Percentiles rank a stretch among this genome's conserved stretches.
These are phyloP conservation scores for Amphipyra tragopoginis DNA, from an alignment of 2,888 invertebrate genomes.

Conservation along the genomic window DNA sequence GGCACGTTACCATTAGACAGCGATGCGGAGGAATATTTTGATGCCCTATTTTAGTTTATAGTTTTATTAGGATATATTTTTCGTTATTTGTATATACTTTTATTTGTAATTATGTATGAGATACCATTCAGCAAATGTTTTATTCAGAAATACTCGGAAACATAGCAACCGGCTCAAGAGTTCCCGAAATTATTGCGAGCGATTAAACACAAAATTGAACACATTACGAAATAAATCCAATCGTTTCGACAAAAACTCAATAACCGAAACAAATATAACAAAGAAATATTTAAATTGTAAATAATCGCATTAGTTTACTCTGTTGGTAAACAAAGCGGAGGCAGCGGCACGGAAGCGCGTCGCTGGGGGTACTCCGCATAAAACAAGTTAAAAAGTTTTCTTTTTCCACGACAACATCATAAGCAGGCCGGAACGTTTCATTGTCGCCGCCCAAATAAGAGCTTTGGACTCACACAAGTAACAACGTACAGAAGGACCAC, in stretches of 20 bases:
- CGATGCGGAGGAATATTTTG: too few relatives aligned
- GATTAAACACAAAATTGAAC: not conserved
- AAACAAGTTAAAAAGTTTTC: slow-evolving; percentile 52
- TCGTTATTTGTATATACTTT: too few relatives aligned
- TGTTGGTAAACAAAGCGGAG: slow-evolving; percentile 30
- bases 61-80: too few relatives aligned
- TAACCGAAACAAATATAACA: slow-evolving; percentile 2
- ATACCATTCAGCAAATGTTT: not conserved
- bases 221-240: not conserved
- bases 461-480: not conserved
- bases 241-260: not conserved
- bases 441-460: slow-evolving; percentile 53
- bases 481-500: slow-evolving; percentile 6
- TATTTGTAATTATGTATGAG: too few relatives aligned
- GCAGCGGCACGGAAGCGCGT: not conserved
- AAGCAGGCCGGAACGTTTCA: slow-evolving; percentile 46
- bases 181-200: not conserved
- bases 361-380: slow-evolving; percentile 6
- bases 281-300: slow-evolving; percentile 31
- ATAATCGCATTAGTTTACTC: slow-evolving; percentile 34
- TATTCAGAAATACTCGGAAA: not conserved
- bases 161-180: not conserved
- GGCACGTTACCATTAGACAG: too few relatives aligned
- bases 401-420: slow-evolving; percentile 49
- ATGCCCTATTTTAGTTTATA: too few relatives aligned